Conservation (phyloP, 1,140 invertebrate genomes). For the Oreohelix idahoensis region DNA sequence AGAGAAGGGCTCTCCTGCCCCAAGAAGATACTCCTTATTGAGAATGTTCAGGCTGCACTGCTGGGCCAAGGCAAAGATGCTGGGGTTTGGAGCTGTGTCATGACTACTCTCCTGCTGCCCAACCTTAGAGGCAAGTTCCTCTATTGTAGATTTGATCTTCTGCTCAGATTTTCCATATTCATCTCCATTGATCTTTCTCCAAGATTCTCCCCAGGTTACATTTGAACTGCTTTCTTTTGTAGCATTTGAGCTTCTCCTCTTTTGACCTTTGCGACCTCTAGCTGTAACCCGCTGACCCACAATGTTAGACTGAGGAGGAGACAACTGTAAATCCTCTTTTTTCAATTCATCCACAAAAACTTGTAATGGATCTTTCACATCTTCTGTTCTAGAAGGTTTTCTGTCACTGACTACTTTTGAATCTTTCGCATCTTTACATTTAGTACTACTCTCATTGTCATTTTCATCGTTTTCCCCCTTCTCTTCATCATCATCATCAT, state of each 20-base stretch:
- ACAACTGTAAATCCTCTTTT: neutral
- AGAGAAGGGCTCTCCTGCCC: constrained; percentile 74
- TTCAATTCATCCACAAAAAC: constrained; percentile 24
- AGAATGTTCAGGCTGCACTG: constrained; percentile 87
- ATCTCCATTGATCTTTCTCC: constrained; percentile 61
- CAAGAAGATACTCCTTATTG: constrained; percentile 85
- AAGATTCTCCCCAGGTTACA: constrained; percentile 21
- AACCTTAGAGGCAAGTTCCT: constrained; percentile 69
- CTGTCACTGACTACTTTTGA: constrained; percentile 43
- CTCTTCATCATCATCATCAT: constrained; percentile 59
- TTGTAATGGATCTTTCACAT: constrained; percentile 34
- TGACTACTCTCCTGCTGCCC: constrained; percentile 47
- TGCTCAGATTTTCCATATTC: constrained; percentile 52
- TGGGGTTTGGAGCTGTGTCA: constrained; percentile 76
- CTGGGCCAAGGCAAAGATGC: constrained; percentile 84
- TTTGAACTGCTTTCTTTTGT: constrained; percentile 37
- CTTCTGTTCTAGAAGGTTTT: constrained; percentile 21
- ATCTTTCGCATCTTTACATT: constrained; percentile 28
- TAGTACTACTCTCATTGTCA: constrained; percentile 39
- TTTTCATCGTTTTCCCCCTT: constrained; percentile 51
- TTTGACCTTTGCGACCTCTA: constrained; percentile 45
- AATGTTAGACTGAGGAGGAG: neutral
- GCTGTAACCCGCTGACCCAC: constrained; percentile 28
- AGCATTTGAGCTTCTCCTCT: constrained; percentile 45
- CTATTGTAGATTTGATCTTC: constrained; percentile 66